A percentile compares a stretch with the other conserved stretches of the same genome.
These are phyloP conservation scores for Trichacis sp. DNA, from an alignment of 2,888 invertebrate species.

Conservation along the genomic window DNA sequence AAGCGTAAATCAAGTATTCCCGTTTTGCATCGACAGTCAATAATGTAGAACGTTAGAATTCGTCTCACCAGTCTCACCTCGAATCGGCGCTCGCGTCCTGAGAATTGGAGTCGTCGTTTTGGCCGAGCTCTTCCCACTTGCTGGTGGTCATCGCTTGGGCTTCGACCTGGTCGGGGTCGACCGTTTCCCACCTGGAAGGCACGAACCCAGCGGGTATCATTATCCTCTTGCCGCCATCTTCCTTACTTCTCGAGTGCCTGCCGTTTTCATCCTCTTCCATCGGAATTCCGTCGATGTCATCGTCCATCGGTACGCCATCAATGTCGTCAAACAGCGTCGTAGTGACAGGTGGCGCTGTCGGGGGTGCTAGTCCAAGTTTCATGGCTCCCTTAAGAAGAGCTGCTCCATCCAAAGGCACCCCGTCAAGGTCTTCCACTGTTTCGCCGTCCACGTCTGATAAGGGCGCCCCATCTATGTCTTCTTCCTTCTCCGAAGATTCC, in stretches of 20 bases:
- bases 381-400: constrained; percentile 81
- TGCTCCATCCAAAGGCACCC: constrained; percentile 82
- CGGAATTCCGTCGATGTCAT: constrained; percentile 82
- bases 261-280: constrained; percentile 70
- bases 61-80: too few species aligned
- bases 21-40: too few species aligned
- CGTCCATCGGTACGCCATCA: constrained; percentile 72
- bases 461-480: constrained; percentile 79
- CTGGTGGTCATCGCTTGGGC: constrained; percentile 88
- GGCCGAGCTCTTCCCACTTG: constrained; percentile 87
- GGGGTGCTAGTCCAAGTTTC: constrained; percentile 69
- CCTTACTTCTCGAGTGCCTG: constrained; percentile 50
- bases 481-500: too few species aligned
- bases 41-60: too few species aligned
- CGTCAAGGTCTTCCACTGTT: constrained; percentile 72
- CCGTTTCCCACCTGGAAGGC: constrained; percentile 96
- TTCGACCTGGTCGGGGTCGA: constrained; percentile 87
- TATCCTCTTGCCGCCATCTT: constrained; percentile 61
- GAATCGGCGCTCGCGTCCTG: constrained; percentile 69
- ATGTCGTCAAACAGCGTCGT: too few species aligned
- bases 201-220: constrained; percentile 80
- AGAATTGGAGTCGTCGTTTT: constrained; percentile 66
- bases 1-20: too few species aligned
- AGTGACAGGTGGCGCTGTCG: constrained; percentile 60
- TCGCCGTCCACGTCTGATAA: constrained; percentile 70